These are phyloP conservation scores for Seira musarum DNA, from an alignment of 2,888 invertebrate genomes.

Conservation along the genomic window DNA sequence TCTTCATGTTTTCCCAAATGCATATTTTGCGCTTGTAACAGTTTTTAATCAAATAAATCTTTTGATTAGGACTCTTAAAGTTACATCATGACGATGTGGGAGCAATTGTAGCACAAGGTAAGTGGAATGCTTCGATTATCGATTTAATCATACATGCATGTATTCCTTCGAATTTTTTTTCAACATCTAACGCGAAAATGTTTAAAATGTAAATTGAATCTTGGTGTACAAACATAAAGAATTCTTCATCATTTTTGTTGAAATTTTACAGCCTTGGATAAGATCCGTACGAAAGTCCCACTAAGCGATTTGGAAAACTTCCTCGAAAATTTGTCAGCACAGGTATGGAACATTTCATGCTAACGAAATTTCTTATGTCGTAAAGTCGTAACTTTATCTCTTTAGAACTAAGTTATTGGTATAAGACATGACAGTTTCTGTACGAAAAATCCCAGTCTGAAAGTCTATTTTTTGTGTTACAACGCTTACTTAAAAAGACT, in stretches of 20 bases:
- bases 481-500: background rate
- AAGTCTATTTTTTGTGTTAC: background rate
- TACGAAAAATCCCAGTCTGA: background rate
- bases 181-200: background rate
- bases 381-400: background rate
- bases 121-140: slow-evolving; percentile 1
- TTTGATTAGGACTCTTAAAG: slow-evolving; percentile 35
- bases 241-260: slow-evolving; percentile 17
- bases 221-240: background rate
- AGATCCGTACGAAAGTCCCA: slow-evolving; percentile 37
- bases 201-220: slow-evolving; percentile 19
- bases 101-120: slow-evolving; percentile 51
- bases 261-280: slow-evolving; percentile 40
- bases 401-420: slow-evolving; percentile 28
- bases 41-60: slow-evolving; percentile 19
- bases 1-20: slow-evolving; percentile 2
- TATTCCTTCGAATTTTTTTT: background rate
- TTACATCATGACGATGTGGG: slow-evolving; percentile 54
- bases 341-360: slow-evolving; percentile 53
- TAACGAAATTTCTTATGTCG: background rate
- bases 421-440: slow-evolving; percentile 13
- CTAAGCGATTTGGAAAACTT: slow-evolving; percentile 37
- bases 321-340: slow-evolving; percentile 45
- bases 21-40: background rate
- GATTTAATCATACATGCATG: slow-evolving; percentile 29